Evolutionary conservation across 2,888 invertebrate genomes (phyloP), one percentile per base, ranked within the genome.

Genomic region (Nemapogon koenigi): DNA sequence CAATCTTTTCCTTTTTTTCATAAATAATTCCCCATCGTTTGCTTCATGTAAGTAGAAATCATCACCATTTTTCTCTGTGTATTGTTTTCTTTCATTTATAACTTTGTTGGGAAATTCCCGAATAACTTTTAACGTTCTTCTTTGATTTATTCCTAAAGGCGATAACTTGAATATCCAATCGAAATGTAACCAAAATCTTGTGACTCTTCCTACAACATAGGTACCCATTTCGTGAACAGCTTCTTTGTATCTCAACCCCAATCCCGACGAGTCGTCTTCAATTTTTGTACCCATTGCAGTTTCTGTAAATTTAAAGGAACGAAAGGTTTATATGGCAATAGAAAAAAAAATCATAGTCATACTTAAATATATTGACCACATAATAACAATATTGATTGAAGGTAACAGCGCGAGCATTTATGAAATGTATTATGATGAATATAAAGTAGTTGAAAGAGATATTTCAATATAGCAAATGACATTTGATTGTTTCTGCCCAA

Each of bases 201-300:
- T 49, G 1, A 73, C 41, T 43, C 83, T 64, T 15, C 68, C 45
- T 0, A 70, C 49, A 1, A 81, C 40, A 10, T 66, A 46, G 10
- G 51, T 42, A 39, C 75, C 80, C 3, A 84, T 50, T 3, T 59
- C 55, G 42, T 81, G 69, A 37, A 88, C 79, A 26, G 84, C 79
- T 10, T 72, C 50, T 38, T 86, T 82, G 53, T 88, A 89, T 19
- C 66, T 62, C 26, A 64, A 67, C 10, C 81, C 76, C 15, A 54
- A 57, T 1, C 52, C 43, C 1, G 63, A 49, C 15, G 61, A 53
- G 31, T 81, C 70, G 28, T 69, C 63, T 17, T 55, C 48, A 6
- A 89, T 63, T 40, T 79, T 75, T 1, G 83, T 81, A 2, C 90
- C 91, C 85, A 91, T 87, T 1, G 90, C 88, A 15, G 85, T 82